Conservation (phyloP, 2,888 invertebrate species). For the Pyrocoelia pectoralis region DNA sequence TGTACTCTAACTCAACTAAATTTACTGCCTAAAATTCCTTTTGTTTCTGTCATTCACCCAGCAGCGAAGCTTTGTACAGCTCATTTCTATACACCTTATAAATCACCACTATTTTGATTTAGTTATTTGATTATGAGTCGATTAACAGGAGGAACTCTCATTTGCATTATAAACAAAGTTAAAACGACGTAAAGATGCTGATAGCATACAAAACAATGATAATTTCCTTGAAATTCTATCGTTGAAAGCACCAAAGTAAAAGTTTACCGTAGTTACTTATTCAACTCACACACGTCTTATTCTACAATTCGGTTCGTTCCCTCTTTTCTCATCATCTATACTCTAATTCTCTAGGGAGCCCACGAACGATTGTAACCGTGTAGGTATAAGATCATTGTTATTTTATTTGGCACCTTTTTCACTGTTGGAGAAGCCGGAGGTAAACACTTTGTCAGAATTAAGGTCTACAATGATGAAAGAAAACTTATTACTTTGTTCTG, state of each 20-base stretch:
- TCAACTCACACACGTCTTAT: constrained; percentile 27
- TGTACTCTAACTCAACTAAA: constrained; percentile 20
- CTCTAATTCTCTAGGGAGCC: constrained; percentile 12
- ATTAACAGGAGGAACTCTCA: neutral
- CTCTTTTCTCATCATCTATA: constrained; percentile 15
- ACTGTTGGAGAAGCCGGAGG: constrained; percentile 9
- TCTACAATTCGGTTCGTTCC: constrained; percentile 25
- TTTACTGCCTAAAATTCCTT: constrained; percentile 10
- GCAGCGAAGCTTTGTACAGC: neutral
- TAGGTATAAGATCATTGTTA: constrained; percentile 31
- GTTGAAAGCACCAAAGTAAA: constrained; percentile 25
- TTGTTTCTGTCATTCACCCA: constrained; percentile 16
- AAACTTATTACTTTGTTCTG: neutral
- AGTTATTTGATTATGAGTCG: neutral
- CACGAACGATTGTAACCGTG: constrained; percentile 29
- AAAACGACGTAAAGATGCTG: constrained; percentile 9
- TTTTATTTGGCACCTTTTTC: constrained; percentile 23
- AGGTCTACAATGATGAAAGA: constrained; percentile 12
- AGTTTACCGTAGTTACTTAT: constrained; percentile 22
- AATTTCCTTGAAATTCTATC: constrained; percentile 30
- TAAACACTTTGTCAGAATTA: constrained; percentile 26
- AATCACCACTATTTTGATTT: constrained; percentile 7
- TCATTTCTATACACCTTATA: neutral
- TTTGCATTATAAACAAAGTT: constrained; percentile 2
- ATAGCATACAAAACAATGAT: constrained; percentile 21